A percentile compares a stretch with the other conserved stretches of the same genome.
These are phyloP conservation scores for Carettochelys insculpta DNA, from an alignment of 2,113 vertebrate genomes.

Conservation along the genomic window DNA sequence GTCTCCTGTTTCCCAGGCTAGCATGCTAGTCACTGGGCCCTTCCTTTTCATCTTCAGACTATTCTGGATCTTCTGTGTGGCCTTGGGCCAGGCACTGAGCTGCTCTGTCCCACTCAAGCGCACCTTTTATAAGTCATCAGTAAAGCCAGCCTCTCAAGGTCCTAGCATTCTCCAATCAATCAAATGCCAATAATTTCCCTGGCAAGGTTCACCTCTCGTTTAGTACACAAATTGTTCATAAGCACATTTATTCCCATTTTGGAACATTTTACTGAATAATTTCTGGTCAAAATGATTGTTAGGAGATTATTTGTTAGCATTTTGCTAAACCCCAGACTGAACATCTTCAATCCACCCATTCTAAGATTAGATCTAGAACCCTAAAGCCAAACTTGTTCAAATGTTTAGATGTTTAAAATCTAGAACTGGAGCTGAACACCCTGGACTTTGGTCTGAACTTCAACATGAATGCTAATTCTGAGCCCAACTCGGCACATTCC, in stretches of 20 bases:
- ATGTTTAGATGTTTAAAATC: slow-evolving; percentile 48
- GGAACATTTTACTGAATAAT: slow-evolving; percentile 22
- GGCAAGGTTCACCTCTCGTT: slow-evolving; percentile 4
- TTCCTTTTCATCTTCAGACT: slow-evolving; percentile 52
- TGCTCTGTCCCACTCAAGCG: neutral
- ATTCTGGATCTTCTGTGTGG: slow-evolving; percentile 18
- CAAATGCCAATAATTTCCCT: neutral
- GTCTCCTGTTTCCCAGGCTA: slow-evolving; percentile 28
- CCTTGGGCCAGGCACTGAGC: slow-evolving; percentile 20
- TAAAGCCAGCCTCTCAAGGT: slow-evolving; percentile 22
- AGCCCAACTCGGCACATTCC: slow-evolving; percentile 18
- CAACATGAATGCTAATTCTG: neutral
- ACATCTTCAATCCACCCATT: slow-evolving; percentile 62
- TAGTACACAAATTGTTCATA: slow-evolving; percentile 26
- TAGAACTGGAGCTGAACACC: neutral
- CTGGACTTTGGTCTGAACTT: slow-evolving; percentile 34
- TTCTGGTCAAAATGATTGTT: slow-evolving; percentile 15
- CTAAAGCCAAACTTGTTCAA: slow-evolving; percentile 30
- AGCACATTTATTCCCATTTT: slow-evolving; percentile 35
- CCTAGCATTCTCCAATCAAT: neutral
- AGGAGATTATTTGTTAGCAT: slow-evolving; percentile 43
- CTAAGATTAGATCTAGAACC: slow-evolving; percentile 57
- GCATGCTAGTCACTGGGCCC: slow-evolving; percentile 14
- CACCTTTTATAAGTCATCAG: neutral
- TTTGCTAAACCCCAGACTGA: slow-evolving; percentile 42